Conservation (phyloP, 2,113 vertebrate species). For the Bostrychus sinensis region DNA sequence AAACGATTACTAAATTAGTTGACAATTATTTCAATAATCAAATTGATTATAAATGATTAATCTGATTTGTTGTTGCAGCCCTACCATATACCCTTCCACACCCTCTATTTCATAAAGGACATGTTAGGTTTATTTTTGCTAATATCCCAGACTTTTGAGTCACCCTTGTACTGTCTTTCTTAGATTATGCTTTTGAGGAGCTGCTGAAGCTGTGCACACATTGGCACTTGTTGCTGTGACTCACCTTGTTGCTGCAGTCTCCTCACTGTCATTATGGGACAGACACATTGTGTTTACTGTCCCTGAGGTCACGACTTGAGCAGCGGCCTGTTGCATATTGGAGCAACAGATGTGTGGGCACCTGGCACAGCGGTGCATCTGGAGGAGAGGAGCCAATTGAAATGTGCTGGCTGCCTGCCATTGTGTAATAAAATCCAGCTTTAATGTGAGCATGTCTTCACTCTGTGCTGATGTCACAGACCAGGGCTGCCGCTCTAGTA, state of each 20-base stretch:
- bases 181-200: background rate
- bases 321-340: constrained; percentile 44
- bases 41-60: too few relatives aligned
- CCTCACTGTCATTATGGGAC: constrained; percentile 34
- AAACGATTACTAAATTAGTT: too few relatives aligned
- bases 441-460: constrained; percentile 5
- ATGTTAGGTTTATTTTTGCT: too few relatives aligned
- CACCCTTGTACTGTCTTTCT: background rate
- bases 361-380: constrained; percentile 26
- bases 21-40: too few relatives aligned
- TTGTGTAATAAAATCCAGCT: constrained; percentile 2
- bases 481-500: background rate
- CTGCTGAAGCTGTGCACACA: constrained; percentile 7
- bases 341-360: constrained; percentile 53
- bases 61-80: too few relatives aligned
- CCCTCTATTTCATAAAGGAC: background rate
- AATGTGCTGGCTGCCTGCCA: constrained; percentile 23
- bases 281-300: constrained; percentile 39
- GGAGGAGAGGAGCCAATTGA: constrained; percentile 21
- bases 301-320: constrained; percentile 43
- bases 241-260: constrained; percentile 24
- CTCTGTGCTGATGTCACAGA: background rate
- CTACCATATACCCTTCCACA: background rate
- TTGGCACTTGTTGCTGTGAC: constrained; percentile 19
- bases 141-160: too few relatives aligned